Evolutionary conservation across 1,140 invertebrate species (phyloP), one percentile per base, ranked within the genome.

Genomic region (Plodia interpunctella): DNA sequence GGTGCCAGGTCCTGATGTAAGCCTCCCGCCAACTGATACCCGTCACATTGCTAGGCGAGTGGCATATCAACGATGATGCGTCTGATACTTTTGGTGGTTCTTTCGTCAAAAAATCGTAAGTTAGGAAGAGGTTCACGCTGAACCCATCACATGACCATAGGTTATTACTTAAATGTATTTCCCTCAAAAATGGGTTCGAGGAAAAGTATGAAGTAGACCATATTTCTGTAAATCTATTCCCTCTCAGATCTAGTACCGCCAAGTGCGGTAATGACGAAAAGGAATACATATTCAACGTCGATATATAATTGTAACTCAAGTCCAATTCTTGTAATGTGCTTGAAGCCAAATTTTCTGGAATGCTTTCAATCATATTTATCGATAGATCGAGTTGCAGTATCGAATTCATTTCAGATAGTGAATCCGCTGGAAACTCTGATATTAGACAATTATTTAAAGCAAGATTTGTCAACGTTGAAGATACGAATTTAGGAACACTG

Each of bases 61-160:
- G 91, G 60, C 94, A 95, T 21, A 88, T 82, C 28, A 91, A 61
- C 1, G 80, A 83, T 3, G 68, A 70, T 9, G 49, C 72, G 53
- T 89, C 83, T 5, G 55, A 57, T 11, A 92, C 89, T 68, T 92
- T 92, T 0, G 90, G 65, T 5, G 91, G 90, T 25, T 90, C 85
- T 38, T 85, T 80, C 0, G 90, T 92, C 19, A 95, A 75, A 76
- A 83, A 94, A 13, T 90, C 82, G 54, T 92, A 94, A 28, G 92
- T 91, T 2, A 90, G 66, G 20, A 92, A 80, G 11, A 95, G 78
- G 52, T 92, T 86, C 0, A 78, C 60, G 59, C 86, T 90, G 10
- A 90, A 88, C 60, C 94, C 94, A 54, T 94, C 92, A 69, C 94
- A 95, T 59, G 91, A 86, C 94, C 94, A 95, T 10, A 93, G 93